Evolutionary conservation across 1,140 invertebrate genomes (phyloP).

Genomic region (Eumeta japonica): DNA sequence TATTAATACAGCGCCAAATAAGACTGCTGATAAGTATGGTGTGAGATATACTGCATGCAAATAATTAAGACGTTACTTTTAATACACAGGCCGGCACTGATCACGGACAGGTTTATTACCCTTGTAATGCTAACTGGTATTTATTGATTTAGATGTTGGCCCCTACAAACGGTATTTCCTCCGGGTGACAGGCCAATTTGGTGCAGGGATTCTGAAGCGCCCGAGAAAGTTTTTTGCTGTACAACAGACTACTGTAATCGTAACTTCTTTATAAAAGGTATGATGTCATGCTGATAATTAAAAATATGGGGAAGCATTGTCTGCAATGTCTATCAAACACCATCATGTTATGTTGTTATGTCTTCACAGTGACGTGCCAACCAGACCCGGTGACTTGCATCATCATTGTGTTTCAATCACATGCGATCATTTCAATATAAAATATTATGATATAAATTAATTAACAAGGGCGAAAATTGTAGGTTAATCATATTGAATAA

Average conservation of each 20-base stretch:
- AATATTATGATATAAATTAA: no score
- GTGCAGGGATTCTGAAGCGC: conserved; percentile 57
- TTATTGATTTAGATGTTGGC: conserved; percentile 60
- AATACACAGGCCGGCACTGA: conserved; percentile 46
- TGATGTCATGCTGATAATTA: conserved; percentile 18
- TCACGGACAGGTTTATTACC: conserved; percentile 26
- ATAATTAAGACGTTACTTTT: conserved; percentile 28
- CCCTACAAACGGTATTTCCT: conserved; percentile 52
- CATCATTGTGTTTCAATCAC: no score
- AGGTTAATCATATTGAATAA: no score
- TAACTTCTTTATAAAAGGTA: conserved; percentile 38
- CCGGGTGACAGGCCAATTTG: conserved; percentile 63
- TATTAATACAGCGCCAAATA: no score
- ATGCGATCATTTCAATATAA: no score
- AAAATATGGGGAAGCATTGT: no score
- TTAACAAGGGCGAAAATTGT: no score
- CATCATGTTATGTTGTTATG: no score
- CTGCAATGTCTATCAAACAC: no score
- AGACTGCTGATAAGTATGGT: conserved; percentile 10
- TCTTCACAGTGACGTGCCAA: no score
- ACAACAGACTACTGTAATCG: conserved; percentile 64
- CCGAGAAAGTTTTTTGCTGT: conserved; percentile 62
- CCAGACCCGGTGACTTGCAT: no score
- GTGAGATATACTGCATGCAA: conserved; percentile 36
- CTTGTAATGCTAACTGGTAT: conserved; percentile 20